Percentiles rank a stretch among this genome's conserved stretches.
Evolutionary conservation across 2,888 invertebrate species (phyloP).

Genomic region (Limnephilus rhombicus): DNA sequence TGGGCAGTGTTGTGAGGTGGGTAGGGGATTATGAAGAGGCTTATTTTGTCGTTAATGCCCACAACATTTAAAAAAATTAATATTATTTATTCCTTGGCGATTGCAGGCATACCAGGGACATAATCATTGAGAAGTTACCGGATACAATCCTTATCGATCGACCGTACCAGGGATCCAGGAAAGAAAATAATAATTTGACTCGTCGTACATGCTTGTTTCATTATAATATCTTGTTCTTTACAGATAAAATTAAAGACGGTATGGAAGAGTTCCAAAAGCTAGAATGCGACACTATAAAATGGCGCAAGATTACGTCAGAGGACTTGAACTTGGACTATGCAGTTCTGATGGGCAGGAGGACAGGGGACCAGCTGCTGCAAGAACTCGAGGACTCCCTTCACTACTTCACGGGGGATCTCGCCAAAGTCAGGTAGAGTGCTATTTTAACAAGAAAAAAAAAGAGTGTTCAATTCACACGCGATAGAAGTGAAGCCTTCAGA

Average conservation of each 20-base stretch:
- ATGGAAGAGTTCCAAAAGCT: slow-evolving; percentile 57
- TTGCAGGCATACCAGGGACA: no score
- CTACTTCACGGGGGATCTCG: slow-evolving; percentile 82
- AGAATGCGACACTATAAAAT: slow-evolving; percentile 64
- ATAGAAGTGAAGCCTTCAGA: no score
- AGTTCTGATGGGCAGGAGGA: slow-evolving; percentile 72
- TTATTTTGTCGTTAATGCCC: no score
- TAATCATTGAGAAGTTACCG: no score
- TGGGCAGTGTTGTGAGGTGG: no score
- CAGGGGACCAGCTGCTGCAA: slow-evolving; percentile 75
- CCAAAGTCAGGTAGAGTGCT: slow-evolving; percentile 75
- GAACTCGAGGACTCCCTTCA: slow-evolving; percentile 78
- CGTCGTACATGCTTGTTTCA: background rate
- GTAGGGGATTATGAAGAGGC: no score
- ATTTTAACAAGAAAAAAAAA: background rate
- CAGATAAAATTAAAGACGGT: background rate
- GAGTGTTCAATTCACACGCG: no score
- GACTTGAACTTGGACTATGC: slow-evolving; percentile 80
- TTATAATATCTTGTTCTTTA: slow-evolving; percentile 1
- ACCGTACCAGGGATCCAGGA: no score
- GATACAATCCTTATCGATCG: no score
- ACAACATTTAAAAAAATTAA: no score
- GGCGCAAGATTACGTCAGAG: slow-evolving; percentile 74
- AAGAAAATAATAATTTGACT: background rate
- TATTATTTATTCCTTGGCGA: no score